Evolutionary conservation across 2,113 vertebrate genomes (phyloP), one percentile per base, ranked within the genome.

Genomic region (Coptodon bakossiorum): DNA sequence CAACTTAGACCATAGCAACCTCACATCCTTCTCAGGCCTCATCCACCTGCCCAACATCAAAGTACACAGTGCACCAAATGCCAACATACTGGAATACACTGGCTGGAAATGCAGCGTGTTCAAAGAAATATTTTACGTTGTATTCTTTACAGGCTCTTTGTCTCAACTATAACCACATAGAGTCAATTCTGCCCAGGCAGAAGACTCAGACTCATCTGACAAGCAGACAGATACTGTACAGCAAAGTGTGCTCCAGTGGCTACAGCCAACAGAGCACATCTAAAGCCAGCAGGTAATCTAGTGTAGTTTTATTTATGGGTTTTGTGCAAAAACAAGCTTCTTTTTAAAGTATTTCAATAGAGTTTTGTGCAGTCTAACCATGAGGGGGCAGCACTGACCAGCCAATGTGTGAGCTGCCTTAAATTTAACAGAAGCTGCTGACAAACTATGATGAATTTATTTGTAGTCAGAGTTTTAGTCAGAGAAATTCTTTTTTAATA

Each of bases 121-220:
- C 13, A 83, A 48, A 57, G 66, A 0, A 6, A 36, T 80, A 5
- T 45, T 63, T 73, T 84, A 45, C 22, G 22, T 2, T 86, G 4
- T 87, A 19, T 80, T 85, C 7, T 40, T 56, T 36, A 11, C 83
- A 98, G 97, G 95, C 95, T 29, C 93, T 98, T 71, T 97, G 92
- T 94, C 95, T 98, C 81, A 98, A 97, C 88, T 94, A 97, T 94
- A 98, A 97, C 91, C 97, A 95, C 91, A 97, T 97, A 82, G 97
- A 97, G 92, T 98, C 98, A 85, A 97, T 97, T 85, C 85, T 97
- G 34, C 97, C 97, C 22, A 94, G 93, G 91, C 91, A 95, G 90
- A 98, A 97, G 86, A 90, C 94, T 73, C 95, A 95, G 82, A 87
- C 90, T 79, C 96, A 97, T 66, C 89, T 96, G 86, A 97, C 93